Evolutionary conservation across 1,140 invertebrate species (phyloP).

Genomic region (Drosophila kepulauana): DNA sequence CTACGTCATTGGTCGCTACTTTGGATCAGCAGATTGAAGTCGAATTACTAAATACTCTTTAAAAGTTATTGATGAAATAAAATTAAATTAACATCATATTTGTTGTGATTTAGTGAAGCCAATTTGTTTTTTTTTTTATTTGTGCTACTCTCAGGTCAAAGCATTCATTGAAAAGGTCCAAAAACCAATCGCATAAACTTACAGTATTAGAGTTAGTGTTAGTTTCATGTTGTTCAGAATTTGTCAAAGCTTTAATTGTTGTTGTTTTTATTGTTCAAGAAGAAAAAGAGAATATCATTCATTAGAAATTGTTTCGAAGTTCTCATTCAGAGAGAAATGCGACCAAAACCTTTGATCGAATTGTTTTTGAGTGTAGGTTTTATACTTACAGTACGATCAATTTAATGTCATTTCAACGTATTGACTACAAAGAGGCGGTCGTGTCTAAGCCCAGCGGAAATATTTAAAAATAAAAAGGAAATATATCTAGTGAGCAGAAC

Average conservation of each 20-base stretch:
- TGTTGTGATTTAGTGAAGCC: neutral
- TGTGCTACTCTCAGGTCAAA: neutral
- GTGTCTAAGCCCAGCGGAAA: conserved; percentile 44
- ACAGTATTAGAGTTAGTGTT: neutral
- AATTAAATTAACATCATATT: neutral
- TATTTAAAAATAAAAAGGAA: conserved; percentile 1
- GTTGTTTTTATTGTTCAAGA: neutral
- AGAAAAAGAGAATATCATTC: conserved; percentile 15
- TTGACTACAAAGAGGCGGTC: conserved; percentile 66
- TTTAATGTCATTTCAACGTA: conserved; percentile 61
- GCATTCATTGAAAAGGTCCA: neutral
- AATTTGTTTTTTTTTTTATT: neutral
- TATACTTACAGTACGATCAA: conserved; percentile 40
- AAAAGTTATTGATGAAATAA: neutral
- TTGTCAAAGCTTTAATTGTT: conserved; percentile 8
- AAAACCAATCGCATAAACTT: neutral
- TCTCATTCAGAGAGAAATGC: conserved; percentile 18
- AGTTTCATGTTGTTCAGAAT: conserved; percentile 18
- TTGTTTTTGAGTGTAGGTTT: conserved; percentile 43
- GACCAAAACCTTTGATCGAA: conserved; percentile 62
- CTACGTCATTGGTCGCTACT: conserved; percentile 6
- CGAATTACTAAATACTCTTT: neutral
- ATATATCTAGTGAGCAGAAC: conserved; percentile 7
- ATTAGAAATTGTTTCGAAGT: conserved; percentile 6
- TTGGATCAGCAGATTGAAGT: neutral